A percentile compares a stretch with the other conserved stretches of the same genome.
phyloP scores from a whole-genome alignment of 2,113 vertebrate genomes.

The Chaetorhynchus papuensis region DNA sequence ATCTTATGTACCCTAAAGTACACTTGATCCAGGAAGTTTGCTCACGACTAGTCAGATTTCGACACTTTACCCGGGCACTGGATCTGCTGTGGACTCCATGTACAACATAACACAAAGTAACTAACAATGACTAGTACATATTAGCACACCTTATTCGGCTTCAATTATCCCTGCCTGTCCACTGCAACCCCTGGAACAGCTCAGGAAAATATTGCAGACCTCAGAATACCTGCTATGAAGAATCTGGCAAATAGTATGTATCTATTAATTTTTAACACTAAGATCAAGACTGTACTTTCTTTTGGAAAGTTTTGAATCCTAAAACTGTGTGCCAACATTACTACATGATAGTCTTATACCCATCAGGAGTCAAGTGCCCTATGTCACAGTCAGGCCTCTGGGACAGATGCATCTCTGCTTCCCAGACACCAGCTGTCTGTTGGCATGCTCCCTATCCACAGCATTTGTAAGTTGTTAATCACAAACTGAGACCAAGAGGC shows the following conservation, averaged over 20 bases:
- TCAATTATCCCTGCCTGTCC: background rate
- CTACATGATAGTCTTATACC: background rate
- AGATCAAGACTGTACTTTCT: background rate
- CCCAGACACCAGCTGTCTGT: background rate
- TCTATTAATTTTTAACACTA: background rate
- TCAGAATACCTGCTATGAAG: fast-evolving
- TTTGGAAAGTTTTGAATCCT: background rate
- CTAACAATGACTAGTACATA: background rate
- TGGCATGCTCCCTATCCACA: background rate
- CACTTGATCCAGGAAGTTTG: background rate
- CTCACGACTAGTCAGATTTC: background rate
- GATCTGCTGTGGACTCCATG: background rate
- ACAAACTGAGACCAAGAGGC: background rate
- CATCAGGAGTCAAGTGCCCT: background rate
- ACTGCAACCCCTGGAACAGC: background rate
- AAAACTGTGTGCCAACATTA: background rate
- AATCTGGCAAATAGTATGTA: background rate
- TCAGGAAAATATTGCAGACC: background rate
- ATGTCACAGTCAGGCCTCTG: background rate
- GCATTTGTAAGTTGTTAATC: background rate
- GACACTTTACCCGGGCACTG: fast-evolving
- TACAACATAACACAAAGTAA: background rate
- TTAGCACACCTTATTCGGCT: background rate
- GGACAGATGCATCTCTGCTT: background rate
- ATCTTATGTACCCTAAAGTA: background rate